These are phyloP conservation scores for Hemitrygon akajei DNA, from an alignment of 2,797 vertebrate species.

Conservation along the genomic window DNA sequence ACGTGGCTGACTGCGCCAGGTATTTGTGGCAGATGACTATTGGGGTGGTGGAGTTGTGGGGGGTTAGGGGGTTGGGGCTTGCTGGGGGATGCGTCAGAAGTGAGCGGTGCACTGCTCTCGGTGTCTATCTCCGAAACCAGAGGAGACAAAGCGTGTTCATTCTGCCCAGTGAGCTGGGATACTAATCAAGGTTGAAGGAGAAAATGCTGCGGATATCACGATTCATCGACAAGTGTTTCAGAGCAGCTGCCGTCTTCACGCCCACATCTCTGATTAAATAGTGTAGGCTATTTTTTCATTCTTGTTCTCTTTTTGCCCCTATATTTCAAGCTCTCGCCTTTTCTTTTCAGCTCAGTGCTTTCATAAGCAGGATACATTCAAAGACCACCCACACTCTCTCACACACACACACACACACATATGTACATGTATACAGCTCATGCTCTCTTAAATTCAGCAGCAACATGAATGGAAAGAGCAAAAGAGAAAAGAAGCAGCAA, in stretches of 20 bases:
- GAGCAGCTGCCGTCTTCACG: slow-evolving; percentile 30
- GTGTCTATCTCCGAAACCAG: background rate
- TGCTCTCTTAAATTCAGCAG: background rate
- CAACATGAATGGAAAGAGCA: slow-evolving; percentile 21
- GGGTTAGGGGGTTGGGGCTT: too few species aligned
- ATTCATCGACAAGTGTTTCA: slow-evolving; percentile 30
- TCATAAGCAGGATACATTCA: slow-evolving; percentile 10
- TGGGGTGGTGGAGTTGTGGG: background rate
- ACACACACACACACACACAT: slow-evolving; percentile 28
- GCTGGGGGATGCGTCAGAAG: background rate
- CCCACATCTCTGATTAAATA: slow-evolving; percentile 34
- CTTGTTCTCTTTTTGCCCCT: background rate
- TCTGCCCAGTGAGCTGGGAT: slow-evolving; percentile 29
- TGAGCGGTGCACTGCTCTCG: background rate
- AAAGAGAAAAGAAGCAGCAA: background rate
- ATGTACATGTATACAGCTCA: background rate
- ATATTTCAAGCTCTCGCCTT: slow-evolving; percentile 11
- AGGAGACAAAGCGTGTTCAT: slow-evolving; percentile 23
- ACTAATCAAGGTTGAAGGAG: slow-evolving; percentile 28
- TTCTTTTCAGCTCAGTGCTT: slow-evolving; percentile 27
- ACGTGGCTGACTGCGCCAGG: background rate
- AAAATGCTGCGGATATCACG: slow-evolving; percentile 30
- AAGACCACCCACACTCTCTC: slow-evolving; percentile 29
- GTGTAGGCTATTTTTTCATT: slow-evolving; percentile 10
- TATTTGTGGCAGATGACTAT: background rate